A percentile compares a stretch with the other conserved stretches of the same genome.
Conservation (phyloP, 2,888 invertebrate species). For the Adelphocoris suturalis region DNA sequence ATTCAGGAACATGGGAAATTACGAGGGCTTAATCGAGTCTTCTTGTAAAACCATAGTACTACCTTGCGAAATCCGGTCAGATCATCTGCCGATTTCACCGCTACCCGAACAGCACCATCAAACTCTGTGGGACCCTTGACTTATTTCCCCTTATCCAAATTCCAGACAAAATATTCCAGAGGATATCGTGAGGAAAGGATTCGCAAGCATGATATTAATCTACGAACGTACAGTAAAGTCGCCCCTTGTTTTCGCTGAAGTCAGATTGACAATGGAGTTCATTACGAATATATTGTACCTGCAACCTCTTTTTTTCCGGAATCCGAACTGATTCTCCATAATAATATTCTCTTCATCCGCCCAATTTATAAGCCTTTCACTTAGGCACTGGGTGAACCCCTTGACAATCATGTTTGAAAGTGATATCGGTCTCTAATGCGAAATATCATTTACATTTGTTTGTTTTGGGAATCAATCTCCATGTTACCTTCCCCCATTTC, state of each 20-base stretch:
- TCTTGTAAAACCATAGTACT: no score
- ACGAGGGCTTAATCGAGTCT: no score
- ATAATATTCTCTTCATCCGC: neutral
- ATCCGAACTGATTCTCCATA: neutral
- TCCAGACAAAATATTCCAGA: neutral
- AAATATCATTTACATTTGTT: no score
- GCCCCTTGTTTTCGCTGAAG: neutral
- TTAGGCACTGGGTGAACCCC: no score
- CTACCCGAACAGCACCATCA: neutral
- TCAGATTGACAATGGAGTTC: no score
- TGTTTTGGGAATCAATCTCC: neutral
- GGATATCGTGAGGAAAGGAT: neutral
- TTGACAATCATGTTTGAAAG: no score
- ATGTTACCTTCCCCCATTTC: neutral
- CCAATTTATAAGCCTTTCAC: neutral
- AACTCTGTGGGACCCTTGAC: neutral
- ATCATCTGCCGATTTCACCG: neutral
- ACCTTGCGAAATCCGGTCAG: neutral
- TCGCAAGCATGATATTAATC: neutral
- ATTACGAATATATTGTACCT: constrained; percentile 30
- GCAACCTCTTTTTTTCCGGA: constrained; percentile 3
- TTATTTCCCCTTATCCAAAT: neutral
- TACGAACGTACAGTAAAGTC: neutral
- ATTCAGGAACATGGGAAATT: no score
- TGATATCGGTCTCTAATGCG: no score